phyloP scores from a whole-genome alignment of 2,888 invertebrate genomes.

The Pristionchus fissidentatus region DNA sequence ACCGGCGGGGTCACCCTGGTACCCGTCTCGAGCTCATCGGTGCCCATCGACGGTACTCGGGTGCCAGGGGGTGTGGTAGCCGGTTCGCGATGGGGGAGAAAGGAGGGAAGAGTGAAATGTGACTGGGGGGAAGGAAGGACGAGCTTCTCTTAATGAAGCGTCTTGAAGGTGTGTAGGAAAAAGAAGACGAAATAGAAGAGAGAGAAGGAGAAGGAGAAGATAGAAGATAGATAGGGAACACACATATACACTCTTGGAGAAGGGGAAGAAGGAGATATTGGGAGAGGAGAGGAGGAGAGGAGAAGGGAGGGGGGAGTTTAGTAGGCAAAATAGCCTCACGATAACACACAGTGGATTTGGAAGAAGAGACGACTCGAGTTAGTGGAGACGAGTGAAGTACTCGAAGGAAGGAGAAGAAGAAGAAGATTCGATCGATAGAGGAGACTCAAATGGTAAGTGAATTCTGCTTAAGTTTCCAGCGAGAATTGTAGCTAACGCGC shows the following conservation, averaged over 20 bases:
- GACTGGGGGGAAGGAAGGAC: neutral
- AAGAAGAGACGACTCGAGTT: too few species aligned
- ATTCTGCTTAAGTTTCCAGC: neutral
- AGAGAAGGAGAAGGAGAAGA: too few species aligned
- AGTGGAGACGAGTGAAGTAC: too few species aligned
- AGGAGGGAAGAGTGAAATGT: neutral
- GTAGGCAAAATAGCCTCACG: too few species aligned
- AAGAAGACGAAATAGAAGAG: conserved; percentile 33
- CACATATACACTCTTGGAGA: neutral
- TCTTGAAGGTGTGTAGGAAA: conserved; percentile 13
- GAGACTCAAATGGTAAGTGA: neutral
- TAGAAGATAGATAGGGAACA: conserved; percentile 43
- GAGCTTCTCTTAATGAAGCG: too few species aligned
- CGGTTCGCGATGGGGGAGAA: neutral
- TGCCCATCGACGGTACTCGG: neutral
- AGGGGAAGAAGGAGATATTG: conserved; percentile 22
- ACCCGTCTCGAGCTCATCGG: neutral
- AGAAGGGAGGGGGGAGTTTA: too few species aligned
- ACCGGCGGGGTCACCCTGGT: neutral
- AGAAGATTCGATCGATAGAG: neutral
- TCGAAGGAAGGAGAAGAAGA: too few species aligned
- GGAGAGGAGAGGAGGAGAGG: conserved; percentile 26
- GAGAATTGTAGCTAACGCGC: neutral
- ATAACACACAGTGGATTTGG: conserved; percentile 21
- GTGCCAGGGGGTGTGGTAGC: conserved; percentile 1